Percentiles rank a stretch among this genome's conserved stretches.
These are phyloP conservation scores for Oncorhynchus mykiss DNA, from an alignment of 2,113 vertebrate species.

Conservation along the genomic window DNA sequence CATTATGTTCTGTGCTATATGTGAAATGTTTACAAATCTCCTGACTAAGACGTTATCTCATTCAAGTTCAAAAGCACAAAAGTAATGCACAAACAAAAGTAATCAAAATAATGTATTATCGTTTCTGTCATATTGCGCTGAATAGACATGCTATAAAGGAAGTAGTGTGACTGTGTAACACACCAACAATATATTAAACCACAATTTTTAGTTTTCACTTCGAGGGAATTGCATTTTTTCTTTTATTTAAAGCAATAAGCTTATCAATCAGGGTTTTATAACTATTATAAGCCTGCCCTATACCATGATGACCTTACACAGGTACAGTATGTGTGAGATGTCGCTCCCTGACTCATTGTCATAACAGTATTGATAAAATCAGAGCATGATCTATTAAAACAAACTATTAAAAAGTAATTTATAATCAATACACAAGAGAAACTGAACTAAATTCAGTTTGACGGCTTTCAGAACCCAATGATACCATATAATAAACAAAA, in stretches of 20 bases:
- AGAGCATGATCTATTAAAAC: not conserved
- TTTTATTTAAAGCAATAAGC: constrained; percentile 51
- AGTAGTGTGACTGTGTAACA: constrained; percentile 47
- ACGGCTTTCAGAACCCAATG: constrained; percentile 34
- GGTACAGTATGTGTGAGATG: not conserved
- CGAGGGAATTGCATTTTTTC: constrained; percentile 30
- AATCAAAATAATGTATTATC: constrained; percentile 25
- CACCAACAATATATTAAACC: constrained; percentile 47
- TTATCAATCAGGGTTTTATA: constrained; percentile 55
- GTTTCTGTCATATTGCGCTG: constrained; percentile 59
- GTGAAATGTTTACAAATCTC: constrained; percentile 42
- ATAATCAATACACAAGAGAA: constrained; percentile 48
- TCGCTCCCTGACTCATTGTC: constrained; percentile 60
- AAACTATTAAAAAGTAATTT: constrained; percentile 47
- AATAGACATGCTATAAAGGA: constrained; percentile 57
- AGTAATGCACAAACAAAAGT: constrained; percentile 68
- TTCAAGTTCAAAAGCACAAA: constrained; percentile 59
- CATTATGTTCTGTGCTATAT: not conserved
- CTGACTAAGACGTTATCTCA: constrained; percentile 59
- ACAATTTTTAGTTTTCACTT: constrained; percentile 45
- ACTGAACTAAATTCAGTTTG: constrained; percentile 59
- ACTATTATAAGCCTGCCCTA: constrained; percentile 21
- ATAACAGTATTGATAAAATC: constrained; percentile 58
- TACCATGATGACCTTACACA: constrained; percentile 48
- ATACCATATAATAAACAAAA: constrained; percentile 34